Evolutionary conservation across 2,113 vertebrate genomes (phyloP).

Genomic region (Protomyctophum bolini): DNA sequence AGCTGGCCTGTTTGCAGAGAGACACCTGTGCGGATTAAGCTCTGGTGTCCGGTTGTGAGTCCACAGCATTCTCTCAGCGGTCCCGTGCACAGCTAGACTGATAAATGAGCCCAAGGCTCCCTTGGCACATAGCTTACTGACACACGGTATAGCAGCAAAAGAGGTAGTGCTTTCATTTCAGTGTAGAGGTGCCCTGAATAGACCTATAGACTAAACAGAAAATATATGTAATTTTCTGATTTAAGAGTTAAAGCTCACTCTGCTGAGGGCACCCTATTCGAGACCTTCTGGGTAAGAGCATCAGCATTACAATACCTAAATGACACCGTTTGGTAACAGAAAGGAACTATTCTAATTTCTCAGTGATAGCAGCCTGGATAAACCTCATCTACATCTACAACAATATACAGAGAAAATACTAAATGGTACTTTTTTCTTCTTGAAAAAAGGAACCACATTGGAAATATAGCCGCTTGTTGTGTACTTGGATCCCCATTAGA

Average conservation of each 20-base stretch:
- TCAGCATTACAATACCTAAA: background rate
- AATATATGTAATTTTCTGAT: constrained; percentile 15
- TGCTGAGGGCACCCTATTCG: no score
- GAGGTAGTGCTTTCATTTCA: constrained; percentile 66
- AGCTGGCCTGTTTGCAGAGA: constrained; percentile 57
- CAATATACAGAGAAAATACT: no score
- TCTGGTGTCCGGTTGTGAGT: constrained; percentile 48
- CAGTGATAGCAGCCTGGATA: no score
- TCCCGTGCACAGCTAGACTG: constrained; percentile 57
- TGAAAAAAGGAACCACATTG: no score
- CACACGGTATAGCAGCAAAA: constrained; percentile 47
- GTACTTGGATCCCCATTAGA: no score
- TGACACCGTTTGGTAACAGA: no score
- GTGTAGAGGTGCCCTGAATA: constrained; percentile 44
- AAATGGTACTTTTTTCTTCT: no score
- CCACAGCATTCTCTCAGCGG: constrained; percentile 31
- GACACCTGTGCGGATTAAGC: constrained; percentile 67
- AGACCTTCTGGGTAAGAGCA: no score
- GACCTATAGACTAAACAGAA: constrained; percentile 46
- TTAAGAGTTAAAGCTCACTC: no score
- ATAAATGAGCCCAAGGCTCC: constrained; percentile 64
- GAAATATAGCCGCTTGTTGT: no score
- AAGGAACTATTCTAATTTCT: no score
- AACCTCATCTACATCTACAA: no score
- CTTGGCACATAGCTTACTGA: constrained; percentile 54